Percentiles rank a stretch among this genome's conserved stretches.
phyloP scores from a whole-genome alignment of 2,888 invertebrate genomes.

The Papilio demoleus region DNA sequence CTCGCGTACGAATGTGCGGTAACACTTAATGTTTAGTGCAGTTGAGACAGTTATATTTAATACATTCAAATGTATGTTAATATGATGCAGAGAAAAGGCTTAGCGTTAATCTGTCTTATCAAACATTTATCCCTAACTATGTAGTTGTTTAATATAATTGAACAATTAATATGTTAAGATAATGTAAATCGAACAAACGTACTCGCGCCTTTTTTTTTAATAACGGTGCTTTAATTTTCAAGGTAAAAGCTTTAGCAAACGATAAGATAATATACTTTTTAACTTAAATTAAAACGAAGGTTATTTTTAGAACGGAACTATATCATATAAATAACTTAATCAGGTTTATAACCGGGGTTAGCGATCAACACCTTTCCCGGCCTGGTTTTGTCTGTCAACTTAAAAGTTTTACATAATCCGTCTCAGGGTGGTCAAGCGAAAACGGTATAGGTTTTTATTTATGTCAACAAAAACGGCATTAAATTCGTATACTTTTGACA shows the following conservation, averaged over 20 bases:
- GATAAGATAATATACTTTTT: constrained; percentile 3
- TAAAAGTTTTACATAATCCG: neutral
- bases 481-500: neutral
- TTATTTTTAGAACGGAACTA: constrained; percentile 13
- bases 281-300: constrained; percentile 11
- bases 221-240: neutral
- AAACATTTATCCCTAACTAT: neutral
- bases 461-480: neutral
- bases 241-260: neutral
- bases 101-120: neutral
- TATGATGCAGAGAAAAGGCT: neutral
- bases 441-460: neutral
- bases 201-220: neutral
- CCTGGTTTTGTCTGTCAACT: constrained; percentile 1
- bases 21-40: too few relatives aligned
- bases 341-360: constrained; percentile 4
- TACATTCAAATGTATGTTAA: neutral
- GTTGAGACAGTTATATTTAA: too few relatives aligned
- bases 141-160: neutral
- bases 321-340: neutral
- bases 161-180: neutral
- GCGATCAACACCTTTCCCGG: neutral
- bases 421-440: neutral
- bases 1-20: too few relatives aligned
- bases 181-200: neutral